Evolutionary conservation across 2,113 vertebrate genomes (phyloP).

Genomic region (Scomber colias): DNA sequence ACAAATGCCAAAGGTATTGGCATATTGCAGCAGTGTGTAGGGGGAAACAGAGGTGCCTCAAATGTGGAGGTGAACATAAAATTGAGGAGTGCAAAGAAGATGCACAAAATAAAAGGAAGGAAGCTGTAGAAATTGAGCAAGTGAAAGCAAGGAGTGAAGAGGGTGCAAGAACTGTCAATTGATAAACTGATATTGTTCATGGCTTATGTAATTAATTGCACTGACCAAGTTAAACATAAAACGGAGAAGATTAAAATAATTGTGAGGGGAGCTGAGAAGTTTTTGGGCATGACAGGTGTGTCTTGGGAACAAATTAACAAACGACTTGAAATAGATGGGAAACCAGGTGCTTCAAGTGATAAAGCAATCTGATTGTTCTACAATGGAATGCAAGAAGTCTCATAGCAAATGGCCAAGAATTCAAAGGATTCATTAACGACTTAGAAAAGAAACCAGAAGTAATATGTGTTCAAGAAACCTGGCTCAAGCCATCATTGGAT

Average conservation of each 20-base stretch:
- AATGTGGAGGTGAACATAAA: too few species aligned
- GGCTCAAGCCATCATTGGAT: background rate
- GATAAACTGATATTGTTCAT: background rate
- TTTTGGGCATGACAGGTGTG: background rate
- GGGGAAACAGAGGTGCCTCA: too few species aligned
- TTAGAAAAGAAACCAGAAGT: background rate
- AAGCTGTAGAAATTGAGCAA: too few species aligned
- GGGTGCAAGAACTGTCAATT: too few species aligned
- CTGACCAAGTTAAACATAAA: background rate
- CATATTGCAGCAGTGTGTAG: too few species aligned
- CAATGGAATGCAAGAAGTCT: background rate
- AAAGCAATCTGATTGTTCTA: background rate
- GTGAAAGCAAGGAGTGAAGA: too few species aligned
- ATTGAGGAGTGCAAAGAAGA: too few species aligned
- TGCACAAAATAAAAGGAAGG: too few species aligned
- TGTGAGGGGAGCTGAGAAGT: background rate
- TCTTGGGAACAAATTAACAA: constrained; percentile 1
- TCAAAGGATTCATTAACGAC: constrained; percentile 6
- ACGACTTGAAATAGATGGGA: background rate
- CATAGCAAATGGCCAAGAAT: too few species aligned
- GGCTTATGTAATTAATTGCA: background rate
- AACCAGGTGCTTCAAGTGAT: background rate
- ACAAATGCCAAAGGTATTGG: too few species aligned
- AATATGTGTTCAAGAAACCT: background rate
- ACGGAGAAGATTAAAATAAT: background rate